Percentiles rank a stretch among this genome's conserved stretches.
These are phyloP conservation scores for Chalcosyrphus nemorum DNA, from an alignment of 2,888 invertebrate genomes.

Conservation along the genomic window DNA sequence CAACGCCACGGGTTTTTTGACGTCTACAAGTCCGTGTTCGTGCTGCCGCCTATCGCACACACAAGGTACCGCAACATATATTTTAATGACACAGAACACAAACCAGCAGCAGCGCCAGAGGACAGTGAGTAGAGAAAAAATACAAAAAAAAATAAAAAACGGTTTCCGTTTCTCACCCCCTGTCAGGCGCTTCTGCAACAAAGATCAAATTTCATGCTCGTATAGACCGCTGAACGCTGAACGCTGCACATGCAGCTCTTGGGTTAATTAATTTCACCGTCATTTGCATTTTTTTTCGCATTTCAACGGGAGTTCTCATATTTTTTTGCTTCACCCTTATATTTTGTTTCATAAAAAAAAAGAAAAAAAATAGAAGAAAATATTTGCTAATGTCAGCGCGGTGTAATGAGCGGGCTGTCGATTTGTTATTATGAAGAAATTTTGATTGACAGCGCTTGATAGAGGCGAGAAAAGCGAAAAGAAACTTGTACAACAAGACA, in stretches of 20 bases:
- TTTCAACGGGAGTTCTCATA: not conserved
- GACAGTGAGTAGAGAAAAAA: not conserved
- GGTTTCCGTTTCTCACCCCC: conserved; percentile 35
- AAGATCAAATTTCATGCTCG: conserved; percentile 63
- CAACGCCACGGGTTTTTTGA: conserved; percentile 36
- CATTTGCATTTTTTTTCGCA: conserved; percentile 63
- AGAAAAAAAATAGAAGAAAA: conserved; percentile 36
- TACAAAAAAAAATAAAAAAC: conserved; percentile 11
- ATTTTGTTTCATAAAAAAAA: conserved; percentile 38
- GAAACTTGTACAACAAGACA: not conserved
- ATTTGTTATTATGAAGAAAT: conserved; percentile 3
- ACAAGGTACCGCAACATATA: conserved; percentile 58
- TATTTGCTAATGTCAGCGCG: conserved; percentile 64
- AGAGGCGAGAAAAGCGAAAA: not conserved
- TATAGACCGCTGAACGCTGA: conserved; percentile 47
- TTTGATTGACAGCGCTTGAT: conserved; percentile 9
- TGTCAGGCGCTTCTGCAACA: conserved; percentile 58
- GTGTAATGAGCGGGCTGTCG: conserved; percentile 27
- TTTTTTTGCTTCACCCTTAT: not conserved
- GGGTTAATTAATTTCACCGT: conserved; percentile 72
- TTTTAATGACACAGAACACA: conserved; percentile 55
- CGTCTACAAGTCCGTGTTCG: conserved; percentile 37
- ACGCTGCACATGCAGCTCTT: conserved; percentile 64
- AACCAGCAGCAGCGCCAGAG: not conserved
- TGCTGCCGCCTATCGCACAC: conserved; percentile 37